These are phyloP conservation scores for Tipula confusa DNA, from an alignment of 2,888 invertebrate species.

Conservation along the genomic window DNA sequence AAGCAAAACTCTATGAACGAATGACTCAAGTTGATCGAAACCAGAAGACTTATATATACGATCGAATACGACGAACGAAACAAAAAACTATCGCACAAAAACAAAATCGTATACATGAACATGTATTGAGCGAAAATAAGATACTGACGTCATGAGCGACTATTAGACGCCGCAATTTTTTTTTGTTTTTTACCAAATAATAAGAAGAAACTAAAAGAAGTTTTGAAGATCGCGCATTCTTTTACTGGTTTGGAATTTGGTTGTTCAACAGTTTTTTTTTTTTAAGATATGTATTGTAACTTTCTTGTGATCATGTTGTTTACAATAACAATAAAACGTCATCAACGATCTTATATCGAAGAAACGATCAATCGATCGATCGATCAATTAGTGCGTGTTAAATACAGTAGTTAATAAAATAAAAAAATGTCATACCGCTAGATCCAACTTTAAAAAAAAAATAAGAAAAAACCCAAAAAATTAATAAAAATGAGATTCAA, in stretches of 20 bases:
- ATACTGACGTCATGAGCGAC: constrained; percentile 31
- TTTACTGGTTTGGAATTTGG: constrained; percentile 20
- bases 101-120: neutral
- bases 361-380: constrained; percentile 1
- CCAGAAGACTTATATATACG: constrained; percentile 29
- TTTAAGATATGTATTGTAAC: neutral
- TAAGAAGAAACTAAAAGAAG: constrained; percentile 16
- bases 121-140: neutral
- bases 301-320: neutral
- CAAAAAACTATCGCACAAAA: neutral
- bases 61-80: neutral
- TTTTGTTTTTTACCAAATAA: no score
- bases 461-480: constrained; percentile 28
- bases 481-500: constrained; percentile 30
- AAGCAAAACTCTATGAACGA: neutral
- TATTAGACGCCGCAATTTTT: constrained; percentile 30
- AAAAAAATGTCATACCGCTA: constrained; percentile 10
- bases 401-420: neutral
- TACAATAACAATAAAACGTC: neutral
- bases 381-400: neutral
- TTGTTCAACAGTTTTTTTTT: neutral
- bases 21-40: constrained; percentile 15
- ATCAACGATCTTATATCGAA: neutral
- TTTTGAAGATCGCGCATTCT: constrained; percentile 21
- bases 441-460: neutral